Percentiles rank a stretch among this genome's conserved stretches.
phyloP scores from a whole-genome alignment of 1,140 invertebrate genomes.

The Hyles vespertilio region DNA sequence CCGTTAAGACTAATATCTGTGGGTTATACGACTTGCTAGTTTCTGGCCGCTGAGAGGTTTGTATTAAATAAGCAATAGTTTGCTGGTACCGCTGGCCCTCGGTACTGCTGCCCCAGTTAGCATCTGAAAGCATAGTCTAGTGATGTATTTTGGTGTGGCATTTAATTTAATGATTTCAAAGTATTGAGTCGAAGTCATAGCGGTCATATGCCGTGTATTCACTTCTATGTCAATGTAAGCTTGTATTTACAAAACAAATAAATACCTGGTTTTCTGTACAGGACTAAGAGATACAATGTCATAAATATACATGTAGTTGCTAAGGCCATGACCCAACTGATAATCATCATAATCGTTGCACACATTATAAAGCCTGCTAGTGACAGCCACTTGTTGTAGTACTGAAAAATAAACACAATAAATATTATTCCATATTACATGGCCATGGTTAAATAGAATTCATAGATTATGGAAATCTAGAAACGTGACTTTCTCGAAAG shows the following conservation, averaged over 20 bases:
- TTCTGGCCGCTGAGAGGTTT: slow-evolving; percentile 81
- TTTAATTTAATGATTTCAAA: too few relatives aligned
- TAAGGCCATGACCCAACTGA: slow-evolving; percentile 92
- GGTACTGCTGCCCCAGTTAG: slow-evolving; percentile 98
- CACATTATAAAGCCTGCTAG: slow-evolving; percentile 90
- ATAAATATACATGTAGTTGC: slow-evolving; percentile 91
- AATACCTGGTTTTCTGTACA: slow-evolving; percentile 90
- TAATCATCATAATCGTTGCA: slow-evolving; percentile 93
- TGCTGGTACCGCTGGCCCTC: slow-evolving; percentile 91
- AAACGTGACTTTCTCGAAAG: too few relatives aligned
- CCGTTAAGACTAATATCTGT: slow-evolving; percentile 89
- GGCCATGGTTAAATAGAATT: neutral
- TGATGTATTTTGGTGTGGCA: neutral
- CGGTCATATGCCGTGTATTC: too few relatives aligned
- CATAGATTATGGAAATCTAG: neutral
- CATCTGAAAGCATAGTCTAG: slow-evolving; percentile 78
- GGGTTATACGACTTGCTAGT: slow-evolving; percentile 97
- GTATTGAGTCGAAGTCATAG: too few relatives aligned
- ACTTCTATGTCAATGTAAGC: too few relatives aligned
- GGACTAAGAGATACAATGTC: slow-evolving; percentile 89
- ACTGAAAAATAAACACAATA: slow-evolving; percentile 73
- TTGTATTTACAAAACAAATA: neutral
- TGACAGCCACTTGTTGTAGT: slow-evolving; percentile 94
- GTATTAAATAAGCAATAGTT: slow-evolving; percentile 83
- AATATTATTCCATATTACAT: too few relatives aligned